These are phyloP conservation scores for Thamnophis sirtalis DNA, from an alignment of 2,113 vertebrate genomes.

Conservation along the genomic window DNA sequence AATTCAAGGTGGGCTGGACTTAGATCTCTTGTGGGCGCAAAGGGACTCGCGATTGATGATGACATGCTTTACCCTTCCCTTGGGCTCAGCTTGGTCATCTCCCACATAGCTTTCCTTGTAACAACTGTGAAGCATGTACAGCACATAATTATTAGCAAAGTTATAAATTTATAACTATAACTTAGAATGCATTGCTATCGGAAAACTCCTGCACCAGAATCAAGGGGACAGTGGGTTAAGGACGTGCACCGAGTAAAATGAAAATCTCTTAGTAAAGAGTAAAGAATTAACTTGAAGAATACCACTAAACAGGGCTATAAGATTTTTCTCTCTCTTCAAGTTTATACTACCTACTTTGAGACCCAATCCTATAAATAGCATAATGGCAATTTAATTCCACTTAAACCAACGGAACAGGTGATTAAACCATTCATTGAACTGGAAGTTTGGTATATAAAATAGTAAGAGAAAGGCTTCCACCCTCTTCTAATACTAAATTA, in stretches of 20 bases:
- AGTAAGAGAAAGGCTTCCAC: not conserved
- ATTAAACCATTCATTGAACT: not conserved
- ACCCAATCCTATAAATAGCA: constrained; percentile 15
- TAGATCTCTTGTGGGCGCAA: not conserved
- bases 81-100: not conserved
- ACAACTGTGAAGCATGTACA: constrained; percentile 37
- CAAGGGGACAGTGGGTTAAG: constrained; percentile 8
- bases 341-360: not conserved
- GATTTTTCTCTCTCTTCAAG: not conserved
- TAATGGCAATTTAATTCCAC: not conserved
- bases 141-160: constrained; percentile 26
- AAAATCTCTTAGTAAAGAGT: not conserved
- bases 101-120: constrained; percentile 31
- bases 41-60: not conserved
- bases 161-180: constrained; percentile 27
- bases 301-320: constrained; percentile 19
- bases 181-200: constrained; percentile 9
- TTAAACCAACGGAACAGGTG: not conserved
- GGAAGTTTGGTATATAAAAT: constrained; percentile 14
- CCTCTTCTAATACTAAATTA: not conserved
- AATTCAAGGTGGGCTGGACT: not conserved
- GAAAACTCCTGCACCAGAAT: constrained; percentile 10
- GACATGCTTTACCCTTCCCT: not conserved
- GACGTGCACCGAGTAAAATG: constrained; percentile 19
- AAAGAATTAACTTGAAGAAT: constrained; percentile 28